Conservation (phyloP, 2,113 vertebrate species). For the Anhinga anhinga region DNA sequence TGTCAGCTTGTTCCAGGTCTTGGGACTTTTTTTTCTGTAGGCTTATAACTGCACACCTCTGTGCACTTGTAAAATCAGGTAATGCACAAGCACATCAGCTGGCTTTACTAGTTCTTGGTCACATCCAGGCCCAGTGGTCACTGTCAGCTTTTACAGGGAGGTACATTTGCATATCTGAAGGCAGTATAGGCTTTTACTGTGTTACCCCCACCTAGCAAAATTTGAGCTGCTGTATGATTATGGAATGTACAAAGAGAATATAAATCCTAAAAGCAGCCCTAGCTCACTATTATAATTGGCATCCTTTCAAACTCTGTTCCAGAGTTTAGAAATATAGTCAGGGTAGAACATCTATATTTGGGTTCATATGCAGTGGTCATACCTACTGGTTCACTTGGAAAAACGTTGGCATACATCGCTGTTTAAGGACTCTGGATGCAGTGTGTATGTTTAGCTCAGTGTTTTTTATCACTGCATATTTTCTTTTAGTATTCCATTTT, state of each 20-base stretch:
- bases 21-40: not conserved
- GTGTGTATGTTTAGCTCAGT: not conserved
- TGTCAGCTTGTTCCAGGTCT: not conserved
- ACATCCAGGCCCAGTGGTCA: not conserved
- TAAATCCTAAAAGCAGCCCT: not conserved
- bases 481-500: not conserved
- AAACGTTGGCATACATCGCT: not conserved
- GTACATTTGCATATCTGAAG: not conserved
- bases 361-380: conserved; percentile 15
- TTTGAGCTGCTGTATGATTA: not conserved
- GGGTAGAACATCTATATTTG: conserved; percentile 43
- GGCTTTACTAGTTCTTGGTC: not conserved
- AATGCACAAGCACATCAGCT: not conserved
- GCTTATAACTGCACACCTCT: not conserved
- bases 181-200: not conserved
- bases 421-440: not conserved
- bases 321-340: not conserved
- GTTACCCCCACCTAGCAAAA: not conserved
- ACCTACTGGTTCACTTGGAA: not conserved
- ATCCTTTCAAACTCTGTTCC: conserved; percentile 16
- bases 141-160: not conserved
- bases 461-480: not conserved
- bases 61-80: not conserved
- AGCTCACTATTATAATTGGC: not conserved
- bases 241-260: not conserved